Percentiles rank a stretch among this genome's conserved stretches.
phyloP scores from a whole-genome alignment of 1,140 invertebrate genomes.

The Trichonephila clavipes region DNA sequence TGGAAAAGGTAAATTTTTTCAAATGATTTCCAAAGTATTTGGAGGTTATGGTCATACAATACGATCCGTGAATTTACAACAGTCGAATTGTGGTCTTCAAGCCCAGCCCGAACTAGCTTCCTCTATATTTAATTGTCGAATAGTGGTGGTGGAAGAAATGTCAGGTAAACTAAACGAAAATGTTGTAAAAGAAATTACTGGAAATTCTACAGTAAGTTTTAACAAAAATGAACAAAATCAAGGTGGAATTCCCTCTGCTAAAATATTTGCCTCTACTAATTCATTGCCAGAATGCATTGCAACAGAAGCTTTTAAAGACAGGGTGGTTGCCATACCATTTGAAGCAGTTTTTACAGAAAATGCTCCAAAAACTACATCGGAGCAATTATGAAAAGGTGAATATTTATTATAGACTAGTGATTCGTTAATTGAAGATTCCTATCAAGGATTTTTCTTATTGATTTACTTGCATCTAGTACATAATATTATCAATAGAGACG shows the following conservation, averaged over 20 bases:
- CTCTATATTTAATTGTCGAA: background rate
- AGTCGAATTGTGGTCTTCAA: background rate
- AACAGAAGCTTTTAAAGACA: conserved; percentile 17
- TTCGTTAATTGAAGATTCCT: background rate
- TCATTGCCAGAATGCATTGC: background rate
- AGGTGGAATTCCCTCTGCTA: conserved; percentile 22
- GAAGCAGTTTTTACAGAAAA: background rate
- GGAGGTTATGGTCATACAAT: background rate
- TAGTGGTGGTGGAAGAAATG: background rate
- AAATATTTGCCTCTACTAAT: conserved; percentile 45
- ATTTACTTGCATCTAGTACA: conserved; percentile 2
- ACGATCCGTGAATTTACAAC: background rate
- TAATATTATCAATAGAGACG: background rate
- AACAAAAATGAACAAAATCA: background rate
- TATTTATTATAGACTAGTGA: background rate
- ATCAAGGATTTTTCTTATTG: conserved; percentile 17
- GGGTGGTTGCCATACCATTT: conserved; percentile 11
- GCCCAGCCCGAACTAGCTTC: conserved; percentile 26
- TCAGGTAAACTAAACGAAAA: background rate
- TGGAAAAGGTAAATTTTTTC: conserved; percentile 44
- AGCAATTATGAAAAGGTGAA: background rate
- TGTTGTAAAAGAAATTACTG: conserved; percentile 28
- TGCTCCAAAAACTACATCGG: background rate
- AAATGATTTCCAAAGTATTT: conserved; percentile 28
- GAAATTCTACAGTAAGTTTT: conserved; percentile 27